Evolutionary conservation across 1,140 invertebrate species (phyloP), one percentile per base, ranked within the genome.

Genomic region (Scaptomyza hsui): DNA sequence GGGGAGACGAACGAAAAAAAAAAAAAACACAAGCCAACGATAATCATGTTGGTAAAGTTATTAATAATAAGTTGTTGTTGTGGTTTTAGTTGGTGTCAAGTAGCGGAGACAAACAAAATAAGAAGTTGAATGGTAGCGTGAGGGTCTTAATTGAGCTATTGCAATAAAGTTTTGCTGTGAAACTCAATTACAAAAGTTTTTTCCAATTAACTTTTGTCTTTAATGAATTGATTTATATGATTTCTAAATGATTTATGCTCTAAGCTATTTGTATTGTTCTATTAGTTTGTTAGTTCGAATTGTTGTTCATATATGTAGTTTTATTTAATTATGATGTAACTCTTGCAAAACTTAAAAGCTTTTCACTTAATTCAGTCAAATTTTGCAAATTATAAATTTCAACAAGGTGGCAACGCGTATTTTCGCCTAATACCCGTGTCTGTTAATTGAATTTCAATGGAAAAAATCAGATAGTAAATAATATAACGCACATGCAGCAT

Each of bases 51-150:
- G 24, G 49, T 48, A 35, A 42, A 21, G 60, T 37, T 63, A n/a
- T 49, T 52, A 52, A 63, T 52, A 53, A 63, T 68, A 52, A 16
- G 16, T 53, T 47, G 26, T 57, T 57, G 42, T 48, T 48, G 47
- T 56, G 41, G 26, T 24, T 12, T 35, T 24, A 55, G 42, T 47
- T 55, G 49, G 49, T 42, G 51, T 63, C 59, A 56, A 70, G 49
- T 63, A 42, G 41, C 29, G 15, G 19, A 61, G 48, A 13, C 15
- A 52, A 53, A 15, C 19, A 13, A n/a, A 41, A n/a, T n/a, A n/a
- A n/a, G n/a, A n/a, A n/a, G n/a, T n/a, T n/a, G n/a, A n/a, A n/a
- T n/a, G n/a, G n/a, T n/a, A n/a, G n/a, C n/a, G n/a, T 49, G 45
- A 32, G 24, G 21, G 44, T 19, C 24, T 42, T 37, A 52, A 69